Base-by-base conservation (phyloP, 2,797 vertebrate genomes). In the Pogonophryne albipinna region DNA sequence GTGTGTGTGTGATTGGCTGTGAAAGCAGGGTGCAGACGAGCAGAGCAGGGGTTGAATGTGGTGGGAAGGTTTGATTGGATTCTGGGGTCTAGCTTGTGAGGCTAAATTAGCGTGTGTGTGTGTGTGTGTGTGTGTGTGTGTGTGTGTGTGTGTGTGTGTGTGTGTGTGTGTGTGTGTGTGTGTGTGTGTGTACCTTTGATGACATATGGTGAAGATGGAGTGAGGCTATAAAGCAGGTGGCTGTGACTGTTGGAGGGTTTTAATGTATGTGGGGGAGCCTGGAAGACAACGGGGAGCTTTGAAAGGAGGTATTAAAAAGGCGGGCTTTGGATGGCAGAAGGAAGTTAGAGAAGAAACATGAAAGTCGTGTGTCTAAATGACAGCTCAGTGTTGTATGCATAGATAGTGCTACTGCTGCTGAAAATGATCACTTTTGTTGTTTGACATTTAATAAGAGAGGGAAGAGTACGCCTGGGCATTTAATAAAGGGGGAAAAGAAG, bases 201-300 rank as follows among this genome's bases (percentile, higher is more conserved):
- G 70, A 41, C 85, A 83, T 87, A 86, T 67, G 82, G 86, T 69
- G 71, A 87, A 88, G 87, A 90, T 86, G 65, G 78, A 89, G 77
- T 78, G 76, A 83, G 65, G 79, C 76, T 82, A 80, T 85, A 81
- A 91, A 85, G 47, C 81, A 90, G 85, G 88, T 90, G 89, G 89
- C 76, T 77, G 73, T 79, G 78, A 74, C 76, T 84, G 78, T 79
- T 76, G 88, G 84, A 82, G 58, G 85, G 79, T 79, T 88, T 87
- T 78, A 88, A 88, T 85, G 86, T 69, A 80, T 84, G 78, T 63
- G 60, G 66, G 63, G 44, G 51, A 74, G 75, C 66, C 27, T 34
- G 60, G 65, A 78, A 63, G 70, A 87, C 68, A 67, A 85, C 63
- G 56, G 63, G 79, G 69, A 62, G 70, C 74, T 53, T 2, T 64